A percentile compares a stretch with the other conserved stretches of the same genome.
These are phyloP conservation scores for Acanthosepion lycidas DNA, from an alignment of 2,888 invertebrate genomes.

Conservation along the genomic window DNA sequence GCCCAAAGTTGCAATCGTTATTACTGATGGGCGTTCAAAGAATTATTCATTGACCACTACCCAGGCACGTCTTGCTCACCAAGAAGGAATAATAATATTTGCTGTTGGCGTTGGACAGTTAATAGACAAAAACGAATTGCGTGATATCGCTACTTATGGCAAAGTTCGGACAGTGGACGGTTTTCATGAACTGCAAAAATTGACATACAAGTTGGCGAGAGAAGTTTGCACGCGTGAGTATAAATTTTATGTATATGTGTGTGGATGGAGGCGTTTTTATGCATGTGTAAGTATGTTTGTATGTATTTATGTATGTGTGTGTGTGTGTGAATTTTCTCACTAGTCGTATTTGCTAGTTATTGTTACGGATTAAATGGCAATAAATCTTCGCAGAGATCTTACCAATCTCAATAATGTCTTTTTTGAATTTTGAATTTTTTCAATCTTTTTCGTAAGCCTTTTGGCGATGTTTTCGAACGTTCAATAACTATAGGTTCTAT, in stretches of 20 bases:
- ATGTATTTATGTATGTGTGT: too few relatives aligned
- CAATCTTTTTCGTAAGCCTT: too few relatives aligned
- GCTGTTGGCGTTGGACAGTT: slow-evolving; percentile 72
- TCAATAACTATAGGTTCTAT: too few relatives aligned
- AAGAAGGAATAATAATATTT: slow-evolving; percentile 71
- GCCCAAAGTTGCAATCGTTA: slow-evolving; percentile 72
- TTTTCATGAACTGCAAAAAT: slow-evolving; percentile 55
- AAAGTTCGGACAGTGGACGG: slow-evolving; percentile 56
- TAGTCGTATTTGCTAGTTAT: too few relatives aligned
- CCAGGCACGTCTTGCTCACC: slow-evolving; percentile 69
- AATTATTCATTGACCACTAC: slow-evolving; percentile 65
- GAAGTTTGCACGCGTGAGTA: slow-evolving; percentile 57
- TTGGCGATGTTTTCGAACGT: too few relatives aligned
- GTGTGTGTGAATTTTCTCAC: too few relatives aligned
- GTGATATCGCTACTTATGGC: slow-evolving; percentile 55
- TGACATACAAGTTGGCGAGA: slow-evolving; percentile 52
- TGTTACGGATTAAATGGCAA: too few relatives aligned
- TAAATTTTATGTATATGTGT: too few relatives aligned
- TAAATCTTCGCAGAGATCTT: neutral
- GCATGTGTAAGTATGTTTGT: too few relatives aligned
- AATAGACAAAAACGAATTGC: slow-evolving; percentile 69
- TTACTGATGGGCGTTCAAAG: slow-evolving; percentile 74
- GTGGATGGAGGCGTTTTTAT: too few relatives aligned
- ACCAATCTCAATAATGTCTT: neutral
- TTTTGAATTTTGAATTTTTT: neutral